Conservation (phyloP, 2,888 invertebrate genomes). For the Salticus scenicus region DNA sequence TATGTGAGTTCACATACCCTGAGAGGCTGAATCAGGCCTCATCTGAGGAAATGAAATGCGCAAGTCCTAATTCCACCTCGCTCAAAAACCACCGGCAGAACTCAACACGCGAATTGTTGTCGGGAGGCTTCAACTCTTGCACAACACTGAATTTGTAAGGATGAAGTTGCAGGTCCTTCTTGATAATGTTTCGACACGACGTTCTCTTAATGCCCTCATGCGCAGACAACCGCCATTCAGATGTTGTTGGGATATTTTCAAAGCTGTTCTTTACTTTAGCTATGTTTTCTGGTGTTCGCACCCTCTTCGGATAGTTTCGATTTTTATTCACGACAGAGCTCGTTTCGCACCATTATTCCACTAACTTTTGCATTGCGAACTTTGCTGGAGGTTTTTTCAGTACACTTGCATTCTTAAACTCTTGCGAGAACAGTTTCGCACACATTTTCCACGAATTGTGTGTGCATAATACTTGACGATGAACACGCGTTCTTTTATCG, state of each 20-base stretch:
- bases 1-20: no score
- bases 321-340: no score
- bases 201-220: slow-evolving; percentile 11
- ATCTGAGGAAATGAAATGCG: slow-evolving; percentile 4
- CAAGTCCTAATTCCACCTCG: no score
- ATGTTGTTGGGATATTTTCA: background rate
- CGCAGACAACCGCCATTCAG: background rate
- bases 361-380: background rate
- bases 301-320: no score
- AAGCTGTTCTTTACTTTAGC: background rate
- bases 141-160: no score
- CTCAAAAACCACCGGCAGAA: no score
- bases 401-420: slow-evolving; percentile 21
- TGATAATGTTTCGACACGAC: no score
- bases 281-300: no score
- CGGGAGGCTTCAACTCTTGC: background rate
- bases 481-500: no score
- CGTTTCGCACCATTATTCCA: slow-evolving; percentile 6
- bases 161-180: no score
- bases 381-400: slow-evolving; percentile 19
- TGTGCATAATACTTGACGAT: slow-evolving; percentile 14
- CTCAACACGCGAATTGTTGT: background rate
- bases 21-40: slow-evolving; percentile 17
- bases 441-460: slow-evolving; percentile 8
- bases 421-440: slow-evolving; percentile 10